A percentile compares a stretch with the other conserved stretches of the same genome.
These are phyloP conservation scores for Trachops cirrhosus DNA, from an alignment of 2,797 vertebrate genomes.

Conservation along the genomic window DNA sequence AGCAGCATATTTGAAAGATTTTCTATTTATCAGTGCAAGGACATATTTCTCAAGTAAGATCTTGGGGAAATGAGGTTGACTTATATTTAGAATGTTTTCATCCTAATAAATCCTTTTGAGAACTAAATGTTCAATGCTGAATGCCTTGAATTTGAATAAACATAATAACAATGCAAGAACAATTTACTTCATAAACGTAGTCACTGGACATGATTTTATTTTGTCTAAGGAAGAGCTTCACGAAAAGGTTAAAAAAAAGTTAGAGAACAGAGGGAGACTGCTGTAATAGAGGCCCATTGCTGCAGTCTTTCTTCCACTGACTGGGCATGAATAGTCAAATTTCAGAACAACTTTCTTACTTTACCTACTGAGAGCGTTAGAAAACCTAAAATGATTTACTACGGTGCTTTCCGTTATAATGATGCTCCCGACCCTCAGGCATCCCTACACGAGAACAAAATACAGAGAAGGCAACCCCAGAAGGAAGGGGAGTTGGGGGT, in stretches of 20 bases:
- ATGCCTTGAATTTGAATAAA: constrained; percentile 43
- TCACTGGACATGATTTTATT: constrained; percentile 35
- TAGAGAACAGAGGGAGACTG: not conserved
- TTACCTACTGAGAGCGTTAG: not conserved
- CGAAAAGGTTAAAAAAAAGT: constrained; percentile 39
- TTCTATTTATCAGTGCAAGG: not conserved
- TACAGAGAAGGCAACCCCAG: not conserved
- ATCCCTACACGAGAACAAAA: constrained; percentile 7
- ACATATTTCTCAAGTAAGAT: constrained; percentile 19
- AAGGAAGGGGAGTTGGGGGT: not conserved
- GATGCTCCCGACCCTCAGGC: not conserved
- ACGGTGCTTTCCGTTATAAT: not conserved
- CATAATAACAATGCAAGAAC: constrained; percentile 25
- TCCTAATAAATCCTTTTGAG: constrained; percentile 40
- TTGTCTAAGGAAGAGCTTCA: not conserved
- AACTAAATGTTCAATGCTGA: constrained; percentile 17
- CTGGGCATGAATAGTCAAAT: not conserved
- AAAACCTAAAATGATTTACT: constrained; percentile 9
- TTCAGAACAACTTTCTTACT: constrained; percentile 26
- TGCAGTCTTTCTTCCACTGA: not conserved
- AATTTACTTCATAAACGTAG: constrained; percentile 55
- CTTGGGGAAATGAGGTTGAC: constrained; percentile 10
- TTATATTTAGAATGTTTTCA: constrained; percentile 51
- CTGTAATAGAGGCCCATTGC: not conserved
- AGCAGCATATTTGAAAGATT: not conserved